A percentile compares a stretch with the other conserved stretches of the same genome.
Evolutionary conservation across 2,797 vertebrate genomes (phyloP).

Genomic region (Lindbergichthys nudifrons): DNA sequence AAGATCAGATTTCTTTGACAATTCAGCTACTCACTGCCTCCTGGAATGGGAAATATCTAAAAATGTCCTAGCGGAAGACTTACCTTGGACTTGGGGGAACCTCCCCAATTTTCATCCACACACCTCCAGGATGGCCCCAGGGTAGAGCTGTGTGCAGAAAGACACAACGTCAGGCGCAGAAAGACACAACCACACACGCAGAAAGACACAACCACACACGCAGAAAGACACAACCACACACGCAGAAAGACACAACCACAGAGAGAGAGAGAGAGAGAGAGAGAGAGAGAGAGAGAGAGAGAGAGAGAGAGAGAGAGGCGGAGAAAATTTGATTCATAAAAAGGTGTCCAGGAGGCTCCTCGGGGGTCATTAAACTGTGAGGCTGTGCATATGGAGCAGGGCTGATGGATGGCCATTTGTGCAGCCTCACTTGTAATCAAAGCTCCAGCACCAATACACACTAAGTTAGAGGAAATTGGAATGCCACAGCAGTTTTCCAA

Average conservation of each 20-base stretch:
- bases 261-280: no score
- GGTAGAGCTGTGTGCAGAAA: constrained; percentile 88
- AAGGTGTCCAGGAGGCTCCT: constrained; percentile 56
- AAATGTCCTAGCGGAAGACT: constrained; percentile 16
- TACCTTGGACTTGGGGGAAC: constrained; percentile 99
- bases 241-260: no score
- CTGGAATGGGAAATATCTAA: no score
- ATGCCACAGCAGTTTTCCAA: constrained; percentile 61
- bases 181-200: constrained; percentile 1
- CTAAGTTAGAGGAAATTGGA: constrained; percentile 70
- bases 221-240: constrained; percentile 34
- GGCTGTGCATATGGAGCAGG: constrained; percentile 62
- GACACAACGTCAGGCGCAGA: constrained; percentile 26
- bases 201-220: no score
- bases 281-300: no score
- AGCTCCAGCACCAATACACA: constrained; percentile 59
- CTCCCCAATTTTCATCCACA: constrained; percentile 99
- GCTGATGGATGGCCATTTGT: constrained; percentile 69
- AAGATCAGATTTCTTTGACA: no score
- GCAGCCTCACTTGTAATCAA: constrained; percentile 67
- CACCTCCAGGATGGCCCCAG: constrained; percentile 97
- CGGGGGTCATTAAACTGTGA: constrained; percentile 68
- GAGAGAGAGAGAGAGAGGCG: no score
- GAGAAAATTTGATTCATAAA: constrained; percentile 68
- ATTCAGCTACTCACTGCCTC: no score